These are phyloP conservation scores for Orycteropus afer DNA, from an alignment of 2,113 vertebrate species.

Conservation along the genomic window DNA sequence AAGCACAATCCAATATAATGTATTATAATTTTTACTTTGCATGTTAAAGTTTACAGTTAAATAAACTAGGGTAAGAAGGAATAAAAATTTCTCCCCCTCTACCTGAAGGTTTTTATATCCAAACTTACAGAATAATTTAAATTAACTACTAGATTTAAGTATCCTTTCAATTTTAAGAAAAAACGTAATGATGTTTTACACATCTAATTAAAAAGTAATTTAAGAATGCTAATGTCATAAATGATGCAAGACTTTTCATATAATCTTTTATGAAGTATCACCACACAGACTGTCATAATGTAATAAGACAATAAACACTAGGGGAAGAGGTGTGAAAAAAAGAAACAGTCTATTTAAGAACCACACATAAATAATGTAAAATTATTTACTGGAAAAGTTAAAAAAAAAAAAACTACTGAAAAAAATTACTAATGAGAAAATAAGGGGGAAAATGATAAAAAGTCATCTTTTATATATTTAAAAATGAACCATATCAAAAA, in stretches of 20 bases:
- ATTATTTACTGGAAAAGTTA: background rate
- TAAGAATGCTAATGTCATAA: background rate
- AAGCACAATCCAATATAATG: background rate
- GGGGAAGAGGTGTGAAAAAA: background rate
- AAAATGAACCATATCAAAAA: background rate
- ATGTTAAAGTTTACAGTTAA: background rate
- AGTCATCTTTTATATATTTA: background rate
- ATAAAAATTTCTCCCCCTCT: background rate
- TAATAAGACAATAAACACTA: background rate
- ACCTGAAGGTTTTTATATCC: background rate
- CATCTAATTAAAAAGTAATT: background rate
- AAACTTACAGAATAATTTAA: constrained; percentile 7
- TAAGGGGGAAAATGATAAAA: background rate
- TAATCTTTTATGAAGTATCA: background rate
- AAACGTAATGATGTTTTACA: background rate
- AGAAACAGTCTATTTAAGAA: background rate
- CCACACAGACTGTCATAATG: accelerated
- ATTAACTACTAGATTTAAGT: background rate
- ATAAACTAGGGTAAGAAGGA: background rate
- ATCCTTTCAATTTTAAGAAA: background rate
- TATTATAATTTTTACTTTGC: background rate
- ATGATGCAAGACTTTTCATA: background rate
- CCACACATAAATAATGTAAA: background rate
- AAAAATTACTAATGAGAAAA: background rate
- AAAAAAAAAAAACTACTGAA: background rate